Evolutionary conservation across 2,888 invertebrate species (phyloP), one percentile per base, ranked within the genome.

Genomic region (Zele albiditarsus): DNA sequence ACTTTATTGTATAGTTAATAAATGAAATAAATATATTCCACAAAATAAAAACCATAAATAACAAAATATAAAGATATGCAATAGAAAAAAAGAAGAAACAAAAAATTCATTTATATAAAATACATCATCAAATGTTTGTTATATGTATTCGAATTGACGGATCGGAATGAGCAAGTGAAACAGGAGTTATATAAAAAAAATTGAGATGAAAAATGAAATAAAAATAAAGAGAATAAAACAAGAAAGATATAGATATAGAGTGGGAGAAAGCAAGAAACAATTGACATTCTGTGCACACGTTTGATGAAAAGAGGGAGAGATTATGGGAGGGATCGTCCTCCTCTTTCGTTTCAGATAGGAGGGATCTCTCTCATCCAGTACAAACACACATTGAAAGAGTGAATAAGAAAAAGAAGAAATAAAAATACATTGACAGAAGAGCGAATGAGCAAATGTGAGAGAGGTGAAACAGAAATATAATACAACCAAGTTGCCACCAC

Each of bases 241-340:
- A 75, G 70, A 77, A 73, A 77, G 74, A 12, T 58, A 71, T 74
- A 77, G 76, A 66, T 10, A 73, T 69, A 71, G 68, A 46, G 65
- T 69, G 71, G 71, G 77, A 60, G 58, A 74, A 68, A 78, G 78
- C 79, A 78, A 81, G 79, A 79, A 81, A 87, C 84, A 86, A 87
- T 87, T 87, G 87, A 84, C 84, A 87, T 87, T 87, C 87, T 83
- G 81, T 82, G 80, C 82, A 84, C 84, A 79, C 83, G 81, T 83
- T 80, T 80, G 83, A 84, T 82, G 75, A 62, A 75, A n/a, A 76
- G 72, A 74, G 72, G 73, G 69, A 67, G 46, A 46, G n/a, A 20
- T 5, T 53, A 42, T 71, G 77, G 66, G 73, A 74, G 67, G 62
- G 75, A 75, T 75, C 57, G 60, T 38, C 62, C 23, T 58, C 58